Evolutionary conservation across 2,113 vertebrate genomes (phyloP), one percentile per base, ranked within the genome.

Genomic region (Heterochromis multidens): DNA sequence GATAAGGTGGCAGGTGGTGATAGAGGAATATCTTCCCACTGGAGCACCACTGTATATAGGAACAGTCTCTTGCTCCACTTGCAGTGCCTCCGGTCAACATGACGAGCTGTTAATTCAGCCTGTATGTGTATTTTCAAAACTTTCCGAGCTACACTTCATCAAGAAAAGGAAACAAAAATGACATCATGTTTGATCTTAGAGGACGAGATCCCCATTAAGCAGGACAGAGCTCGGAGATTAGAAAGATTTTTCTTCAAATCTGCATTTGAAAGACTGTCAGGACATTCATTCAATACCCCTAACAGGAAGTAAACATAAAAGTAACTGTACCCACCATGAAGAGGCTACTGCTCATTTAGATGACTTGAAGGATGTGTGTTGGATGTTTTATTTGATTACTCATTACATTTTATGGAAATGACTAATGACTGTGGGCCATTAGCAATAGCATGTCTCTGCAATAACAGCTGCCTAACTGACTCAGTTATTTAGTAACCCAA

Each of bases 401-500:
- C 12, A 62, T 87, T 79, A 65, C 23, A 70, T 77, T 90, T 83
- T 82, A 87, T 86, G 72, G 61, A 83, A 82, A 43, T 76, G 79
- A 84, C 61, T 88, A 84, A 81, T 82, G 23, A 80, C 80, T 67
- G 4, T 25, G 57, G 57, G 83, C 83, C 86, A 81, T 85, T 83
- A 89, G 59, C 74, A 77, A 25, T 62, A 84, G 65, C 49, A 62
- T n/a, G 62, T 54, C 9, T 37, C 11, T 79, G 72, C 70, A 72
- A 40, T 82, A 84, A 56, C 65, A 61, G 70, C 85, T 74, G 80
- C 37, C 80, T 82, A 62, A 89, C 86, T 43, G 63, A 62, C 81
- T 81, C 3, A 54, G 92, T 95, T 92, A 95, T 91, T 93, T 70
- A 95, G 90, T 94, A 95, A 94, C 89, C 78, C 52, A 60, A 82